Evolutionary conservation across 1,140 invertebrate species (phyloP), one percentile per base, ranked within the genome.

Genomic region (Cryptotermes secundus): DNA sequence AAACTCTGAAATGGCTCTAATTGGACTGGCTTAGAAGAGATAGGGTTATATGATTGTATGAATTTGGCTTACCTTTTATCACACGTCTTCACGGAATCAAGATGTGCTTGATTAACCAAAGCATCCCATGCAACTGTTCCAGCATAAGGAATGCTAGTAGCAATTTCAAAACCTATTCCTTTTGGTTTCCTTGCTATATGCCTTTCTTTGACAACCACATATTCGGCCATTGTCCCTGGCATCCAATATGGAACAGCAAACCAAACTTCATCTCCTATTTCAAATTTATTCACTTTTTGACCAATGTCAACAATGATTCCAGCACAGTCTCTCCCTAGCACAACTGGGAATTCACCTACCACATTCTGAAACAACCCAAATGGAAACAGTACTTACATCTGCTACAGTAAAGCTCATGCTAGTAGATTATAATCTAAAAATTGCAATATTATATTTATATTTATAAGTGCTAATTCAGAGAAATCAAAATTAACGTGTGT

Each of bases 81-180:
- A 86, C 89, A 88, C 16, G 92, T 91, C 87, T 91, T 92, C 80
- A 89, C 87, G 86, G 91, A 89, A 86, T 91, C 90, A 83, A 93
- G 90, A 14, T 89, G 87, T 83, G 92, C 92, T 86, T 89, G 89
- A 86, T 91, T 90, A 72, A 93, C 89, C 9, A 96, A 88, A 34
- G 93, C 93, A 86, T 93, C 90, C 91, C 94, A 94, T 2, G 92
- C 93, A n/a, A 94, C 90, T 84, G 92, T 92, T 12, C 94, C 94
- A 80, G 92, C 93, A 86, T 95, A 96, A 9, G 95, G 94, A 45
- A 96, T 87, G 83, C 94, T 92, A 2, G 94, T 93, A 36, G 94
- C 94, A 80, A 93, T 92, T 88, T 95, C 93, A 87, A 94, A 95
- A 65, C 90, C 91, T 34, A 95, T 89, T 83, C 91, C 90, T 86